Conservation (phyloP, 1,140 invertebrate species). For the Drosophila sturtevanti region DNA sequence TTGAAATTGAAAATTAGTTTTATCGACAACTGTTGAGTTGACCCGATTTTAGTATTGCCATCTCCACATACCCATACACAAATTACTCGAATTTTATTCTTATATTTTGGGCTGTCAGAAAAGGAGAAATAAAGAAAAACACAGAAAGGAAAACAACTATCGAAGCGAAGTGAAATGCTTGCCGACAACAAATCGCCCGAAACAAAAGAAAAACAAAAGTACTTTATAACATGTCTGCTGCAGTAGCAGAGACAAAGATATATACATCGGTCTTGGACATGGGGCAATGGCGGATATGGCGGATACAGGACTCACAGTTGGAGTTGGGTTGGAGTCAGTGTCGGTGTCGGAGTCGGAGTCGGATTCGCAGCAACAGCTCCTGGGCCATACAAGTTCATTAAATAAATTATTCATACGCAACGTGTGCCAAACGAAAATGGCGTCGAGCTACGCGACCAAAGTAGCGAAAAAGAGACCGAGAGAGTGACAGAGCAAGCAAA, state of each 20-base stretch:
- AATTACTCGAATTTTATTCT: conserved; percentile 41
- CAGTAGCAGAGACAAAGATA: conserved; percentile 61
- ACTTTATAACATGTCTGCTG: conserved; percentile 72
- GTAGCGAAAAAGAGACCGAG: conserved; percentile 20
- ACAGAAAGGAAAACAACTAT: conserved; percentile 52
- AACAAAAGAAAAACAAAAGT: conserved; percentile 70
- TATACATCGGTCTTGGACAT: conserved; percentile 31
- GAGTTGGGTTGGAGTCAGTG: conserved; percentile 7
- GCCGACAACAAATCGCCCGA: conserved; percentile 70
- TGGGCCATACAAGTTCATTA: conserved; percentile 75
- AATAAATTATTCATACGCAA: conserved; percentile 82
- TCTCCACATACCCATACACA: conserved; percentile 32
- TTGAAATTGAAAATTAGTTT: background rate
- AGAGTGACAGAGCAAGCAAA: too few species aligned
- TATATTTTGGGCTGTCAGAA: conserved; percentile 64
- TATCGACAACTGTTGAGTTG: background rate
- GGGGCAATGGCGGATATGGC: conserved; percentile 18
- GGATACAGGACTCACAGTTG: conserved; percentile 21
- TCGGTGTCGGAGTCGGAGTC: background rate
- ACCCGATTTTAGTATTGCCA: background rate
- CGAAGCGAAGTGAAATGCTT: conserved; percentile 54
- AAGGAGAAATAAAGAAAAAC: conserved; percentile 39
- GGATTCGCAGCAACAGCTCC: conserved; percentile 26
- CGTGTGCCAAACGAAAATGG: conserved; percentile 73
- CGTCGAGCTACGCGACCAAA: conserved; percentile 49